phyloP scores from a whole-genome alignment of 2,888 invertebrate genomes.

The Drosophila tripunctata region DNA sequence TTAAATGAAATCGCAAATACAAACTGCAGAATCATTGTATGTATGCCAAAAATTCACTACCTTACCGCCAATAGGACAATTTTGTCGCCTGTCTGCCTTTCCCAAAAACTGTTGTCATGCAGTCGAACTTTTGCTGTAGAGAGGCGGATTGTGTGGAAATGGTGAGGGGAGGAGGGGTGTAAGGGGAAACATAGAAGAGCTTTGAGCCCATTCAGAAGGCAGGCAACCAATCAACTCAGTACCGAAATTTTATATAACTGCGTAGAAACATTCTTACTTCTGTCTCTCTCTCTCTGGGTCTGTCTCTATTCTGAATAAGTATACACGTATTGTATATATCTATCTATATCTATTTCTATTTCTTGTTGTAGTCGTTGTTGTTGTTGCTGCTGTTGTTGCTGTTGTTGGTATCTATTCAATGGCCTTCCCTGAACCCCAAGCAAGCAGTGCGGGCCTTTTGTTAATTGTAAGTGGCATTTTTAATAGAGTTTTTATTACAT shows the following conservation, averaged over 20 bases:
- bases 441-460: conserved; percentile 57
- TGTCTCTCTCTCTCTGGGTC: not conserved
- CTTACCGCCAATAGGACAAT: not conserved
- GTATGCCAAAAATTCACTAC: not conserved
- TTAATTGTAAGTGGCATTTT: conserved; percentile 74
- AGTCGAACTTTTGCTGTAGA: conserved; percentile 1
- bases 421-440: conserved; percentile 48
- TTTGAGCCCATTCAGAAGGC: conserved; percentile 46
- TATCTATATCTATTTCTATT: conserved; percentile 31
- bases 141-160: not conserved
- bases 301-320: not conserved
- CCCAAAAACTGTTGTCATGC: conserved; percentile 28
- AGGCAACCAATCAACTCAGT: conserved; percentile 56
- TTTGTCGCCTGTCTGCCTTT: conserved; percentile 35
- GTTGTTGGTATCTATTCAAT: conserved; percentile 35
- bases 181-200: not conserved
- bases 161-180: not conserved
- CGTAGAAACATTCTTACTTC: conserved; percentile 62
- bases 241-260: conserved; percentile 62
- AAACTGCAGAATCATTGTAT: too few species aligned
- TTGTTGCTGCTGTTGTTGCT: conserved; percentile 4
- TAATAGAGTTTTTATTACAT: conserved; percentile 63
- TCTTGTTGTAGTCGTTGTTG: conserved; percentile 17
- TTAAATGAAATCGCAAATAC: too few species aligned
- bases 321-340: conserved; percentile 1